Percentiles rank a stretch among this genome's conserved stretches.
Evolutionary conservation across 2,888 invertebrate species (phyloP).

Genomic region (Cecidostiba fungosa): DNA sequence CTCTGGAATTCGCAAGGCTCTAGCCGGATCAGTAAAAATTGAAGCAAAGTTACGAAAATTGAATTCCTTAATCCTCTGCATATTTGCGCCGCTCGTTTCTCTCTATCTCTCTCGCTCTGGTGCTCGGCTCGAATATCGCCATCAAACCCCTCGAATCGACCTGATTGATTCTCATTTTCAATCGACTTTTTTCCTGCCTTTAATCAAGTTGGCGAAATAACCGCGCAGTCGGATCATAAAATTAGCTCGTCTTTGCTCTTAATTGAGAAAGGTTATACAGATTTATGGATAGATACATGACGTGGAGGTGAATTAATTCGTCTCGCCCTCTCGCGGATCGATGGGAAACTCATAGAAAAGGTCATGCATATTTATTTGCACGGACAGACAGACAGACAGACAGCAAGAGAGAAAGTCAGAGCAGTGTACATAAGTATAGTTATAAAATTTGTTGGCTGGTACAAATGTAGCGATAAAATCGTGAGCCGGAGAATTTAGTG

Average conservation of each 20-base stretch:
- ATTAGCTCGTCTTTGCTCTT: not conserved
- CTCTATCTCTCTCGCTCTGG: too few species aligned
- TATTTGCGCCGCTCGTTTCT: constrained; percentile 44
- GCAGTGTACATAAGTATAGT: not conserved
- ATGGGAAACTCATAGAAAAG: not conserved
- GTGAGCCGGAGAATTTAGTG: constrained; percentile 19
- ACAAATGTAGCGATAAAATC: constrained; percentile 32
- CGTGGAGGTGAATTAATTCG: not conserved
- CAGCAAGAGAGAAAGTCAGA: not conserved
- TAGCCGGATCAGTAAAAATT: constrained; percentile 59
- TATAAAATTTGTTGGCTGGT: constrained; percentile 7
- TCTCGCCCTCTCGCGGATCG: not conserved
- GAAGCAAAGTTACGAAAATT: constrained; percentile 63
- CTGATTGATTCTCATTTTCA: constrained; percentile 45
- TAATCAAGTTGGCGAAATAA: not conserved
- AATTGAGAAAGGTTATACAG: not conserved
- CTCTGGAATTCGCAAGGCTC: constrained; percentile 43
- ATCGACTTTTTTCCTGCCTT: constrained; percentile 12
- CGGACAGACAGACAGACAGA: not conserved
- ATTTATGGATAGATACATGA: not conserved
- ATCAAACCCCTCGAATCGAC: constrained; percentile 1
- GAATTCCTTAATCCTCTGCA: constrained; percentile 62
- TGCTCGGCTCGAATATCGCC: constrained; percentile 36
- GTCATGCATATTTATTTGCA: constrained; percentile 3
- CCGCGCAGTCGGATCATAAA: not conserved